Conservation (phyloP, 1,140 invertebrate species). For the Drosophila littoralis region DNA sequence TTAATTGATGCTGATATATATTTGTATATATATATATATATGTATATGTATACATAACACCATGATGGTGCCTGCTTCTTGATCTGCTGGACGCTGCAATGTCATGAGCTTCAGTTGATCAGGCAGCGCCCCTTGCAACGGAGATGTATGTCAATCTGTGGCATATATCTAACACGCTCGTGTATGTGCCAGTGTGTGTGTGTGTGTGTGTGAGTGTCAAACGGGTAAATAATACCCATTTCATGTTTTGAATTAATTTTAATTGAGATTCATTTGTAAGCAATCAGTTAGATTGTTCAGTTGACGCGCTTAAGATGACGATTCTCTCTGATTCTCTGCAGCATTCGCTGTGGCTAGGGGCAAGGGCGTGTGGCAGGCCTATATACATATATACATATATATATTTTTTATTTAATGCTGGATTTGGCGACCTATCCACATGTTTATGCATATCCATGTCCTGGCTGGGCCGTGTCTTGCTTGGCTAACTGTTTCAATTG, state of each 20-base stretch:
- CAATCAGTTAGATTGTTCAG: constrained; percentile 79
- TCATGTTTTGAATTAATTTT: constrained; percentile 83
- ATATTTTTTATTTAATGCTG: too few relatives aligned
- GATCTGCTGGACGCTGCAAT: constrained; percentile 9
- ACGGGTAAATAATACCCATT: constrained; percentile 78
- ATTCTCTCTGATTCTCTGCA: constrained; percentile 49
- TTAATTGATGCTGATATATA: constrained; percentile 81
- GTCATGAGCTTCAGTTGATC: constrained; percentile 25
- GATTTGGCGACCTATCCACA: too few relatives aligned
- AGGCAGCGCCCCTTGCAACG: not conserved
- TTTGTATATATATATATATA: constrained; percentile 16
- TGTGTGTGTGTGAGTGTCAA: constrained; percentile 59
- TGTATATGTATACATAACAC: not conserved
- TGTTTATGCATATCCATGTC: not conserved
- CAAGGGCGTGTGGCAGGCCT: not conserved
- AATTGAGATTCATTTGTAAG: constrained; percentile 83
- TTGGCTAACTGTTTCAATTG: constrained; percentile 33
- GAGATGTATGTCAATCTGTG: constrained; percentile 78
- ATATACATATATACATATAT: not conserved
- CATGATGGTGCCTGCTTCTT: not conserved
- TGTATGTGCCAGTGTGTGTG: constrained; percentile 5
- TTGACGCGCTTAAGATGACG: constrained; percentile 57
- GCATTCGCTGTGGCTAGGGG: constrained; percentile 7
- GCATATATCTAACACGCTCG: constrained; percentile 56
- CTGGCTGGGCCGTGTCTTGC: constrained; percentile 23